Evolutionary conservation across 1,140 invertebrate genomes (phyloP).

Genomic region (Gryllus bimaculatus): DNA sequence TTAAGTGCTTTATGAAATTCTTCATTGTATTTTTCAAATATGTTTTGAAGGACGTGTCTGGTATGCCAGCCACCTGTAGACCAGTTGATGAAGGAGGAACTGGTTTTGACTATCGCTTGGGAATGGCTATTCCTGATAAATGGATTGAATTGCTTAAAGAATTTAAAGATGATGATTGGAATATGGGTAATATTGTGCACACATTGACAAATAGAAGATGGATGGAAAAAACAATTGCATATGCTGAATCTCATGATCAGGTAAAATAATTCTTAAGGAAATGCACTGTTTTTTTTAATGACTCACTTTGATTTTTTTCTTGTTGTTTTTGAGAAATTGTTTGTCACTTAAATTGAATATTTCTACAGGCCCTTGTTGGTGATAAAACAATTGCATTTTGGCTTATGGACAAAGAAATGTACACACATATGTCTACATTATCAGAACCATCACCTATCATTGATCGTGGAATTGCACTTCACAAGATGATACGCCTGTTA

Average conservation of each 20-base stretch:
- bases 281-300: background rate
- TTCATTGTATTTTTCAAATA: background rate
- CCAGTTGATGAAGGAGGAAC: constrained; percentile 86
- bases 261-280: constrained; percentile 29
- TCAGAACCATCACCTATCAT: constrained; percentile 64
- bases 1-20: background rate
- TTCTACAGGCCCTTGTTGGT: constrained; percentile 75
- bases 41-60: constrained; percentile 77
- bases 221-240: constrained; percentile 92
- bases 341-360: background rate
- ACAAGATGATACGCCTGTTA: constrained; percentile 93
- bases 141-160: constrained; percentile 94
- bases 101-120: constrained; percentile 96
- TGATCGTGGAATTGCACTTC: constrained; percentile 86
- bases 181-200: constrained; percentile 84
- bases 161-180: constrained; percentile 86
- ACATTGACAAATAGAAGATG: constrained; percentile 92
- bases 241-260: constrained; percentile 97
- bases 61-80: constrained; percentile 94
- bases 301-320: background rate
- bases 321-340: too few relatives aligned
- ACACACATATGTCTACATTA: constrained; percentile 82
- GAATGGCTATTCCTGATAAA: constrained; percentile 97
- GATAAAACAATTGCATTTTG: constrained; percentile 99
- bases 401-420: constrained; percentile 99